A percentile compares a stretch with the other conserved stretches of the same genome.
Conservation (phyloP, 2,888 invertebrate genomes). For the Sminthurides aquaticus region DNA sequence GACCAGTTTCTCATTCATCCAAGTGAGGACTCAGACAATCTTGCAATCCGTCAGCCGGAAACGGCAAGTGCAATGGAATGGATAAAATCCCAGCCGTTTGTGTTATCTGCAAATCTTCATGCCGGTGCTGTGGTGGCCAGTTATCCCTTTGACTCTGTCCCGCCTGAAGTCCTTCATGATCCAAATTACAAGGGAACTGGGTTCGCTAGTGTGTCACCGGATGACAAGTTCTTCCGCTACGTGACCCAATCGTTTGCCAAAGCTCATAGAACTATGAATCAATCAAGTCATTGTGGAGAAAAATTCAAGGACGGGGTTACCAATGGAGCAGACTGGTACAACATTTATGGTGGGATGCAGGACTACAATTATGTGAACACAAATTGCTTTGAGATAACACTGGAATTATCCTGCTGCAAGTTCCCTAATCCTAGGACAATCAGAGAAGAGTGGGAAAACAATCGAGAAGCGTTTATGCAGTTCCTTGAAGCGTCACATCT, state of each 20-base stretch:
- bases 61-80: conserved; percentile 81
- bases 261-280: conserved; percentile 65
- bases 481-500: conserved; percentile 75
- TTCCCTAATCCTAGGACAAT: conserved; percentile 69
- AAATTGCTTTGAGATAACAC: conserved; percentile 93
- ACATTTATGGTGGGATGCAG: conserved; percentile 87
- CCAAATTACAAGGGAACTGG: conserved; percentile 48
- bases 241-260: conserved; percentile 70
- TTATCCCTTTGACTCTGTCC: conserved; percentile 74
- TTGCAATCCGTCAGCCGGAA: conserved; percentile 69
- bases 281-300: conserved; percentile 63
- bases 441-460: conserved; percentile 71
- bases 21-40: conserved; percentile 44
- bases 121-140: conserved; percentile 97
- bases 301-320: conserved; percentile 72
- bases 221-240: conserved; percentile 70
- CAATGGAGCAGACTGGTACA: conserved; percentile 90
- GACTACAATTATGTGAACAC: conserved; percentile 95
- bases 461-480: conserved; percentile 73
- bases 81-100: conserved; percentile 79
- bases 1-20: conserved; percentile 64
- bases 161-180: conserved; percentile 46
- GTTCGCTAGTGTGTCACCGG: conserved; percentile 68
- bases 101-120: conserved; percentile 87
- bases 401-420: conserved; percentile 94